Percentiles rank a stretch among this genome's conserved stretches.
These are phyloP conservation scores for Aurelia aurita complex sp. Pacific DNA, from an alignment of 30 jellyfish, hydroid and myxozoan species.

Conservation along the genomic window DNA sequence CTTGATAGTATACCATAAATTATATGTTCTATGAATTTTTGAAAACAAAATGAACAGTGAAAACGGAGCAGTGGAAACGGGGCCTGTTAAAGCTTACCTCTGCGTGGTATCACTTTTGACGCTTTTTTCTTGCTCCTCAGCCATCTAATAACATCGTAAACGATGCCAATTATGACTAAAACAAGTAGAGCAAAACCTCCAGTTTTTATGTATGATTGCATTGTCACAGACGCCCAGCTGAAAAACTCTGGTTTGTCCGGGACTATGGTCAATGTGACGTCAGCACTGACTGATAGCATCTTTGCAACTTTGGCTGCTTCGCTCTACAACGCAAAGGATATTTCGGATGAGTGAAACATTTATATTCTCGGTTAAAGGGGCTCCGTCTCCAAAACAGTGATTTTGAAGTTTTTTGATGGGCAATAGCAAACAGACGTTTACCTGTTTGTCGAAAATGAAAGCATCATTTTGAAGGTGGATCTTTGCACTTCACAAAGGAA, in stretches of 20 bases:
- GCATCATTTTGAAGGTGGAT: too few species aligned
- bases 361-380: neutral
- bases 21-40: too few species aligned
- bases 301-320: constrained; percentile 46
- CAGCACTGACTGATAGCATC: constrained; percentile 4
- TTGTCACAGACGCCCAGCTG: constrained; percentile 56
- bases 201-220: constrained; percentile 46
- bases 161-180: constrained; percentile 7
- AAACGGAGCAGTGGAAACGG: too few species aligned
- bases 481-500: too few species aligned
- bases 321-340: neutral
- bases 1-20: too few species aligned
- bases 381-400: too few species aligned
- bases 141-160: constrained; percentile 16
- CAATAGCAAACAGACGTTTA: too few species aligned
- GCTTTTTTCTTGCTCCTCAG: neutral
- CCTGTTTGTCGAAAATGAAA: too few species aligned
- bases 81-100: neutral
- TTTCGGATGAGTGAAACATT: neutral
- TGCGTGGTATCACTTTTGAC: constrained; percentile 5
- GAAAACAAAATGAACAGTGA: too few species aligned
- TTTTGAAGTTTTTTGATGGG: too few species aligned
- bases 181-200: constrained; percentile 9
- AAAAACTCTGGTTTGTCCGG: constrained; percentile 56
- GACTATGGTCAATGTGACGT: neutral